Conservation (phyloP, 2,113 vertebrate species). For the Corvus cornix region DNA sequence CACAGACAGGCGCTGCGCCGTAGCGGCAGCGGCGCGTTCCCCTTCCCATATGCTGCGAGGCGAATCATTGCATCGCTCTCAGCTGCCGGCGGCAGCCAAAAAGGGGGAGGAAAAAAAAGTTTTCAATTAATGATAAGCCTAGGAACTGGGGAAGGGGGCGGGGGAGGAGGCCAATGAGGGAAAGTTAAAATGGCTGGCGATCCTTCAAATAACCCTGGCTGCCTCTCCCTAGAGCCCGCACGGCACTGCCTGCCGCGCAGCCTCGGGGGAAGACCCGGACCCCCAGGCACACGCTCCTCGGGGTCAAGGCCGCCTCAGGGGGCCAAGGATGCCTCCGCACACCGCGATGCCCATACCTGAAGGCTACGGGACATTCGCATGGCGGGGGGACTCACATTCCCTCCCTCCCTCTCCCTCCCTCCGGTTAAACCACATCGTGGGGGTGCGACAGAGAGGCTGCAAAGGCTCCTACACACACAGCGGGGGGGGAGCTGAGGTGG, state of each 20-base stretch:
- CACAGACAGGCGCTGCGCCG: background rate
- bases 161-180: slow-evolving; percentile 8
- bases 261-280: background rate
- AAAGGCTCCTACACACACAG: background rate
- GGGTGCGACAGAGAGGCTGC: background rate
- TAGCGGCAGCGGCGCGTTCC: background rate
- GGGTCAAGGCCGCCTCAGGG: background rate
- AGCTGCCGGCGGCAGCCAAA: slow-evolving; percentile 7
- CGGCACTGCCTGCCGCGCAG: background rate
- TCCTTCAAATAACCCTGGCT: slow-evolving; percentile 21
- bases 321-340: background rate
- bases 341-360: background rate
- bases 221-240: background rate
- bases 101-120: background rate
- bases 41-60: slow-evolving; percentile 13
- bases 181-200: slow-evolving; percentile 50
- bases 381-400: background rate
- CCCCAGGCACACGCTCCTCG: background rate
- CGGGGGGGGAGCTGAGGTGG: background rate
- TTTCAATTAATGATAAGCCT: slow-evolving; percentile 59
- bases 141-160: background rate
- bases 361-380: background rate
- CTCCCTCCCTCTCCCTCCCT: background rate
- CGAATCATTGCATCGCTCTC: background rate
- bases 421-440: background rate